Conservation (phyloP, 2,113 vertebrate genomes). For the Fregetta grallaria region DNA sequence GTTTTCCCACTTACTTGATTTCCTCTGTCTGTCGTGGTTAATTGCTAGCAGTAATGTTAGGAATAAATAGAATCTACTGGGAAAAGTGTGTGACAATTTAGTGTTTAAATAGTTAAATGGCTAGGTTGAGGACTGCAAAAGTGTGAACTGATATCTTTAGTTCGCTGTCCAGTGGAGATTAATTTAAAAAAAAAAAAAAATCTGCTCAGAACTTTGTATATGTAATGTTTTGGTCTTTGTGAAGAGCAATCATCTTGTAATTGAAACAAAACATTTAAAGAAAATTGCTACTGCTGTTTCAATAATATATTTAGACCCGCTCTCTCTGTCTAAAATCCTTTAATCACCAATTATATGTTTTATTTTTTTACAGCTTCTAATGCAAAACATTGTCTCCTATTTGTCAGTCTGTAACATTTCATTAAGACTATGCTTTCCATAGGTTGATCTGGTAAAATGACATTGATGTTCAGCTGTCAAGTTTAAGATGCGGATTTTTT, state of each 20-base stretch:
- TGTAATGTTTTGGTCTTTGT: neutral
- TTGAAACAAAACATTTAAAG: neutral
- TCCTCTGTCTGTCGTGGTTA: neutral
- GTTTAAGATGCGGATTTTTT: neutral
- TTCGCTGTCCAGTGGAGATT: neutral
- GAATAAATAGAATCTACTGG: neutral
- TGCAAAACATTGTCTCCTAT: neutral
- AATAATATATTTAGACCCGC: neutral
- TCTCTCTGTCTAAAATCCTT: neutral
- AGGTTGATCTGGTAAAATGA: neutral
- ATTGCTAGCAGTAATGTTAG: neutral
- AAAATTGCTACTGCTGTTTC: neutral
- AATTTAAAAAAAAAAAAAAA: neutral
- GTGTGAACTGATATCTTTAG: neutral
- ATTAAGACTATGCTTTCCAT: neutral
- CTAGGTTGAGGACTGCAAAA: neutral
- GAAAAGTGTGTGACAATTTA: neutral
- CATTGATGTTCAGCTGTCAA: neutral
- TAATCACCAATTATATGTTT: neutral
- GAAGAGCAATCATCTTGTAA: neutral
- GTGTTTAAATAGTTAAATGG: neutral
- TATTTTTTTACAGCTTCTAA: neutral
- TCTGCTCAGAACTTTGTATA: neutral
- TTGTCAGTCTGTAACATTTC: neutral
- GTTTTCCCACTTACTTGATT: neutral